Evolutionary conservation across 1,140 invertebrate genomes (phyloP), one percentile per base, ranked within the genome.

Genomic region (Centruroides vittatus): DNA sequence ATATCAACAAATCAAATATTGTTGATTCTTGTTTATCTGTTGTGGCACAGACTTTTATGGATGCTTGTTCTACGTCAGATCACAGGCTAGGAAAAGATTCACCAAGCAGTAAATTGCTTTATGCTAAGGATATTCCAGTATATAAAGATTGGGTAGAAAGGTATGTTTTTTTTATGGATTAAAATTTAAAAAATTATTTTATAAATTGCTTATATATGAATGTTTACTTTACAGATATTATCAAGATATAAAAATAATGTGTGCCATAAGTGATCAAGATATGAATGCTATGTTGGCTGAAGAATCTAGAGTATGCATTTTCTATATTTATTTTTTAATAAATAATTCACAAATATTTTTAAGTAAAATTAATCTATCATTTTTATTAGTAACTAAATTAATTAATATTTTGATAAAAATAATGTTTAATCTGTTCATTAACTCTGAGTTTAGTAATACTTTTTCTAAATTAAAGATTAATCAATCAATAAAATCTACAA

Each of bases 21-120:
- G 94, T 99, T 57, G 96, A 99, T 75, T 95, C 95, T 5, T 99
- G 95, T 78, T 79, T 99, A 61, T 98, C 93, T 57, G 96, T 99
- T 46, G 94, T 98, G 64, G 96, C 95, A 71, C 96, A 99, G 81
- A 99, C 94, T 9, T 98, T 99, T 74, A 99, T 99, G 96, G 96
- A 99, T 77, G 94, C 93, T n/a, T 99, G 96, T 78, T 98, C 94
- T 55, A 98, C 93, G 61, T 96, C 93, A 58, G 95, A 98, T 75
- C 94, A 98, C 78, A 86, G 94, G 76, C 82, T 99, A 74, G 94
- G 94, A 81, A 99, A 99, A 77, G 96, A 99, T 76, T 98, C 94
- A 3, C 96, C 97, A 59, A 96, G 92, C 73, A 96, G 93, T 63
- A 99, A 99, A 78, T 80, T 99, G 62, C 81, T 99, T 59, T 99